phyloP scores from a whole-genome alignment of 1,140 invertebrate genomes.

The Tyrophagus putrescentiae region DNA sequence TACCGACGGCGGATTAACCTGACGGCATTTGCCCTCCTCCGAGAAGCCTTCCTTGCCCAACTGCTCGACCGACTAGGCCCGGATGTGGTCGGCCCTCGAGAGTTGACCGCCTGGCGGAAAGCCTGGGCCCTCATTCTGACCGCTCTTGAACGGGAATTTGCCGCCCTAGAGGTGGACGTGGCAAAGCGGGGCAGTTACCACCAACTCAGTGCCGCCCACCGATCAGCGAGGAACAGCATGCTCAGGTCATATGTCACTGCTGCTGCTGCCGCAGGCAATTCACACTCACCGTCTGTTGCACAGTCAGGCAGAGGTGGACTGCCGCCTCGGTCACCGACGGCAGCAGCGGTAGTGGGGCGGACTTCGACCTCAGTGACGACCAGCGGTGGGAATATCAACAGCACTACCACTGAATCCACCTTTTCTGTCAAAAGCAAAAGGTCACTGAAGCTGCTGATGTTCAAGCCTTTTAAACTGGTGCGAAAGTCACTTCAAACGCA shows the following conservation, averaged over 20 bases:
- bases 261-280: conserved; percentile 8
- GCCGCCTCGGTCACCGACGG: no score
- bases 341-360: no score
- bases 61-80: conserved; percentile 33
- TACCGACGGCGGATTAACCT: conserved; percentile 37
- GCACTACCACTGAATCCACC: no score
- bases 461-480: conserved; percentile 21
- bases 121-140: conserved; percentile 24
- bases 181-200: not conserved
- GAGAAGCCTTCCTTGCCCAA: conserved; percentile 33
- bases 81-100: conserved; percentile 33
- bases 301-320: no score
- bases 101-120: conserved; percentile 39
- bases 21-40: conserved; percentile 39
- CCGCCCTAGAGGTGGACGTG: not conserved
- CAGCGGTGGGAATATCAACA: no score
- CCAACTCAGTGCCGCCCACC: not conserved
- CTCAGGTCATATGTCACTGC: not conserved
- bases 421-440: no score
- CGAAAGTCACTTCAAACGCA: not conserved
- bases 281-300: no score
- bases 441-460: no score
- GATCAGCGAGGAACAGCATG: not conserved
- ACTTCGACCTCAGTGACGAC: no score
- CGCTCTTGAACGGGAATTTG: not conserved